Evolutionary conservation across 2,113 vertebrate genomes (phyloP).

Genomic region (Microtus pennsylvanicus): DNA sequence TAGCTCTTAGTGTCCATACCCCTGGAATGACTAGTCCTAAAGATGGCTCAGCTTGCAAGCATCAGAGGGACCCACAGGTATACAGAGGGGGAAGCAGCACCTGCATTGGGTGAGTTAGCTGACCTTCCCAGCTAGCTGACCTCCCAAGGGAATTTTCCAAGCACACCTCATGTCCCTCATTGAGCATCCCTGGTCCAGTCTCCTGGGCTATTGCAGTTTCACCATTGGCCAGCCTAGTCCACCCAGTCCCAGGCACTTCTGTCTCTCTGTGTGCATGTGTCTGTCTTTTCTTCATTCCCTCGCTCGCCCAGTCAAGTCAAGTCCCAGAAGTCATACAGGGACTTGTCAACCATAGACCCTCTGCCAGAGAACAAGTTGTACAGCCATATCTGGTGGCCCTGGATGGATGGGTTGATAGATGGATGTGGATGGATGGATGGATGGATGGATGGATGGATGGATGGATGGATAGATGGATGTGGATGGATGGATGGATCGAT

Average conservation of each 20-base stretch:
- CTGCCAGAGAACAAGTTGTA: background rate
- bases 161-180: background rate
- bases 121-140: background rate
- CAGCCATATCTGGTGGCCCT: background rate
- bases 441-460: background rate
- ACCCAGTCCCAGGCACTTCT: background rate
- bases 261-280: background rate
- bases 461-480: too few species aligned
- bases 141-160: background rate
- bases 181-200: background rate
- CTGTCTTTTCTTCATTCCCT: background rate
- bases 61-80: fast-evolving
- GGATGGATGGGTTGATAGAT: background rate
- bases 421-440: too few species aligned
- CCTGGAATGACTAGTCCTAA: background rate
- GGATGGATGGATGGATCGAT: background rate
- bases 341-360: background rate
- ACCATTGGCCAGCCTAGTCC: background rate
- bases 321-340: background rate
- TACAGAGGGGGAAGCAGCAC: fast-evolving
- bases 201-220: background rate
- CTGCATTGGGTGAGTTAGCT: background rate
- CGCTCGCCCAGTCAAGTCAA: background rate
- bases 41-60: background rate
- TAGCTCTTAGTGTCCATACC: background rate